Conservation (phyloP, 2,797 vertebrate species). For the Gouania willdenowi region DNA sequence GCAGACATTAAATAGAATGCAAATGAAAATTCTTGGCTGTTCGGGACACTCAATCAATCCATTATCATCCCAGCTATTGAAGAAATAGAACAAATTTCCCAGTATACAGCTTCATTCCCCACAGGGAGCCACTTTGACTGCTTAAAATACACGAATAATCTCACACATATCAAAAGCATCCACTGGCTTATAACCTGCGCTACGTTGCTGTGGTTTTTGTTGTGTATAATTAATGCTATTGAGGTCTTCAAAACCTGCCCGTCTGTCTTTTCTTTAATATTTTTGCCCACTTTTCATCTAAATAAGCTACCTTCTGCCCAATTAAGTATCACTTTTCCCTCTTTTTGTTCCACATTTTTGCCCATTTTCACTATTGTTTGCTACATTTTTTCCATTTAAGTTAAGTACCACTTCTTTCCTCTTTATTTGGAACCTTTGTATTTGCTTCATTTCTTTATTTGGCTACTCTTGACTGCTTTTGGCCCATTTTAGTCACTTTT, state of each 20-base stretch:
- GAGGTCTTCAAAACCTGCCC: conserved; percentile 24
- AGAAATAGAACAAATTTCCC: conserved; percentile 13
- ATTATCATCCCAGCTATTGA: conserved; percentile 20
- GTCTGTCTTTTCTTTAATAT: conserved; percentile 8
- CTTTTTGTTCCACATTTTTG: no score
- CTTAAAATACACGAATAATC: conserved; percentile 1
- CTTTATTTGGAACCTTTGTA: no score
- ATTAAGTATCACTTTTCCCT: no score
- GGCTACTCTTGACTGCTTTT: no score
- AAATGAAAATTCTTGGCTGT: background rate
- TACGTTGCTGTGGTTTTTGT: conserved; percentile 40
- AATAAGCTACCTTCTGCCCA: no score
- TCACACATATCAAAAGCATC: conserved; percentile 52
- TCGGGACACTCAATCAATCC: conserved; percentile 3
- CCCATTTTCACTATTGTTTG: no score
- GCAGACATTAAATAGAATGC: background rate
- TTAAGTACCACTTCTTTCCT: no score
- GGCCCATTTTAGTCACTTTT: no score
- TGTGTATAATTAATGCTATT: conserved; percentile 62
- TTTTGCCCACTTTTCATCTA: no score
- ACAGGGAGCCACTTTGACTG: conserved; percentile 4
- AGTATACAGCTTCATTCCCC: conserved; percentile 4
- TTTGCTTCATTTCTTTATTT: no score
- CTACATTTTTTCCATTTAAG: no score
- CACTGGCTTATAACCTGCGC: conserved; percentile 49